Evolutionary conservation across 1,140 invertebrate species (phyloP), one percentile per base, ranked within the genome.

Genomic region (Drosophila ironensis): DNA sequence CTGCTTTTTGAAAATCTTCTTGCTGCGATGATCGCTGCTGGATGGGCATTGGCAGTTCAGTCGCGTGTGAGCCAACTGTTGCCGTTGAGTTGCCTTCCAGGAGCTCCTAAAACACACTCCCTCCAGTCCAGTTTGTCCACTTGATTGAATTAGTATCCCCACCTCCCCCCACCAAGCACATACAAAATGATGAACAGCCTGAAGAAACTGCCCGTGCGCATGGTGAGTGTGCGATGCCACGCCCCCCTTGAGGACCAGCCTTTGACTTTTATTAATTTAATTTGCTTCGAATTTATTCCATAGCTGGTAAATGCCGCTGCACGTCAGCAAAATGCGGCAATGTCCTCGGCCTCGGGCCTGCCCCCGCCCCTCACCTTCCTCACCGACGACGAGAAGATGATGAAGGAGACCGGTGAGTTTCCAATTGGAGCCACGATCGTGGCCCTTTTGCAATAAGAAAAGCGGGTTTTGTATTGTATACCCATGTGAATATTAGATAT

Each of bases 371-470:
- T 95, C 42, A 94, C 94, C 11, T 88, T 92, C 44, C 91, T 95
- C 47, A 93, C 94, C n/a, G 94, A 95, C 42, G 95, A 96, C 89
- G 95, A 96, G 91, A 72, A 91, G 25, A 92, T 94, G 78, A 95
- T 96, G 94, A 95, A 93, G 91, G 94, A 95, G 87, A 94, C 94
- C 78, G 94, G 95, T 95, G 91, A 91, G 88, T 80, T 63, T 22
- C 8, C 1, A 5, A 8, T 8, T 9, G n/a, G 2, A 33, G 9
- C 2, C 12, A 35, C n/a, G 7, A 12, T 22, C 20, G 7, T 20
- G 5, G 3, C n/a, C n/a, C n/a, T 46, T n/a, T 12, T 27, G 16
- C 41, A 37, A 14, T 8, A 19, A 14, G 68, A 77, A 72, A 72
- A 61, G 52, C 52, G 16, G 19, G 35, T 63, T 68, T 22, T 30